phyloP scores from a whole-genome alignment of 2,113 vertebrate species.

The Calidris pygmaea region DNA sequence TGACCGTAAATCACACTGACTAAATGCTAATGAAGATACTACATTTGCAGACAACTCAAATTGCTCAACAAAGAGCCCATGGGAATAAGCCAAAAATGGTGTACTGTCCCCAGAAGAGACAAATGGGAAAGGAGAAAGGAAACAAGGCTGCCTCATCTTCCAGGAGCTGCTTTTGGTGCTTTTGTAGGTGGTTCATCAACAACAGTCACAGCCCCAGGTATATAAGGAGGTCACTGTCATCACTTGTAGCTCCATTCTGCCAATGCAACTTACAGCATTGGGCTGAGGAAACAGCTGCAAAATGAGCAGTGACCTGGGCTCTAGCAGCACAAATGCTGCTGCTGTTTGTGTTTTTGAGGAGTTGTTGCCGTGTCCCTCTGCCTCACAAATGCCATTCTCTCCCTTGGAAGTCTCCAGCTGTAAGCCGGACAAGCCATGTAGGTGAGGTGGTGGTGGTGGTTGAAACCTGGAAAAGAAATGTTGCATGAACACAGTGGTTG shows the following conservation, averaged over 20 bases:
- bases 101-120: background rate
- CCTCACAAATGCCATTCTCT: background rate
- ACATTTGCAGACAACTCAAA: background rate
- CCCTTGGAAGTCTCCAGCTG: background rate
- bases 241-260: background rate
- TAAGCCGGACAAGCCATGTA: background rate
- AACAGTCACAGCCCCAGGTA: background rate
- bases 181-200: background rate
- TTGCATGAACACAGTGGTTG: background rate
- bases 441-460: background rate
- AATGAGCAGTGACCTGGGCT: accelerated
- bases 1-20: background rate
- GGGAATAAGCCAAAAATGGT: background rate
- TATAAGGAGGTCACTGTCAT: no score
- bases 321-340: background rate
- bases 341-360: background rate
- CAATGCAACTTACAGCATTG: background rate
- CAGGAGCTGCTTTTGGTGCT: background rate
- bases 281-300: background rate
- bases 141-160: background rate
- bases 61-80: background rate
- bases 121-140: background rate
- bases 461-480: background rate
- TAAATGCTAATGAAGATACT: background rate
- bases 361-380: background rate